A percentile compares a stretch with the other conserved stretches of the same genome.
phyloP scores from a whole-genome alignment of 2,888 invertebrate species.

The Ypsolopha scabrella region DNA sequence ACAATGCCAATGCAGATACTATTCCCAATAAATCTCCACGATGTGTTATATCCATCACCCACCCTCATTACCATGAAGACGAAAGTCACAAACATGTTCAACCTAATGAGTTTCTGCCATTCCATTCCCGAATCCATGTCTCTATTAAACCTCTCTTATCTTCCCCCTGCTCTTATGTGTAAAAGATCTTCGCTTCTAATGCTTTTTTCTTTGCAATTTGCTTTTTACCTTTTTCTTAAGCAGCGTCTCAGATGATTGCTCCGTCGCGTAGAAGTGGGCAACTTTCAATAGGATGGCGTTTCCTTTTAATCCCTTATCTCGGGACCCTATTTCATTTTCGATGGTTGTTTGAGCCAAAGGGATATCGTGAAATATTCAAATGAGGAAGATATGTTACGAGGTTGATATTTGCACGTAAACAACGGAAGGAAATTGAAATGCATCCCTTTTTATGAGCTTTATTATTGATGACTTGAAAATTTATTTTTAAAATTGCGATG shows the following conservation, averaged over 20 bases:
- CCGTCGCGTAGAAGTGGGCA: slow-evolving; percentile 23
- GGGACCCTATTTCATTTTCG: slow-evolving; percentile 18
- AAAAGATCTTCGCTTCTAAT: slow-evolving; percentile 22
- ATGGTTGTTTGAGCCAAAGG: slow-evolving; percentile 14
- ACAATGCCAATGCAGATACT: too few relatives aligned
- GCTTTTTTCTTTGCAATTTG: slow-evolving; percentile 21
- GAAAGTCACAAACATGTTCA: background rate
- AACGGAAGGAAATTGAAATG: background rate
- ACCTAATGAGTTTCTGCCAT: background rate
- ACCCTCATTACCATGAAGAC: too few relatives aligned
- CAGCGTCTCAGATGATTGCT: slow-evolving; percentile 3
- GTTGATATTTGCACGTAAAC: background rate
- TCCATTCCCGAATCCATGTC: slow-evolving; percentile 1
- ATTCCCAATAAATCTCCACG: too few relatives aligned
- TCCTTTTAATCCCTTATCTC: slow-evolving; percentile 52
- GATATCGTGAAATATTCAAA: slow-evolving; percentile 34
- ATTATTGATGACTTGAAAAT: background rate
- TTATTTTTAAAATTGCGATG: slow-evolving; percentile 1
- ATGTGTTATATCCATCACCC: too few relatives aligned
- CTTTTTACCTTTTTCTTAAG: slow-evolving; percentile 2
- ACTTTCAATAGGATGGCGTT: slow-evolving; percentile 39
- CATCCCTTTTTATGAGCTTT: background rate
- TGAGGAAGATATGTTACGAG: slow-evolving; percentile 26
- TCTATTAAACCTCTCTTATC: background rate
- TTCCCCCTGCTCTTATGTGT: slow-evolving; percentile 2